Conservation (phyloP, 1,140 invertebrate genomes). For the Idris sp. region DNA sequence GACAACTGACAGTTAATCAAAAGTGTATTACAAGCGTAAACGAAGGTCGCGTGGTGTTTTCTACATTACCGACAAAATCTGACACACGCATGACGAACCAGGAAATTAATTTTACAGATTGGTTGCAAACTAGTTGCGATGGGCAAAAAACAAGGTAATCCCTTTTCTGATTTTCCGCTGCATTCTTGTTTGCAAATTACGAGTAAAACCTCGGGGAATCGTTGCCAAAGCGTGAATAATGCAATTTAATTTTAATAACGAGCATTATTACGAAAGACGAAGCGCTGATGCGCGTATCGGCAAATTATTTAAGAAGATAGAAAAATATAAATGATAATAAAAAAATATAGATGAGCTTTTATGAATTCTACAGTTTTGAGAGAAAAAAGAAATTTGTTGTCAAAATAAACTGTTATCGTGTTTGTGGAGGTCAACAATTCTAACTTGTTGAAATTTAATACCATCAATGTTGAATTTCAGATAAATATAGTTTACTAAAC, state of each 20-base stretch:
- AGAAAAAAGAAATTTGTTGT: no score
- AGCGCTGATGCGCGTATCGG: slow-evolving; percentile 28
- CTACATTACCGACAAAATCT: slow-evolving; percentile 70
- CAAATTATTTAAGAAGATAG: slow-evolving; percentile 31
- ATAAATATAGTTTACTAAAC: no score
- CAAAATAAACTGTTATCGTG: no score
- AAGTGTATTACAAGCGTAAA: slow-evolving; percentile 32
- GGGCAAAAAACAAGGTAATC: slow-evolving; percentile 61
- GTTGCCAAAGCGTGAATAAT: slow-evolving; percentile 72
- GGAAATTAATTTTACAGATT: slow-evolving; percentile 74
- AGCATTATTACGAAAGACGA: slow-evolving; percentile 40
- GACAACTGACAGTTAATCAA: slow-evolving; percentile 28
- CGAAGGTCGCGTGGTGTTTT: no score
- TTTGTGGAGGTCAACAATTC: no score
- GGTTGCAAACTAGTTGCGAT: slow-evolving; percentile 18
- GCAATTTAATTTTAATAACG: slow-evolving; percentile 75
- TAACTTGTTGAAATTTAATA: no score
- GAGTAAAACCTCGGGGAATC: slow-evolving; percentile 68
- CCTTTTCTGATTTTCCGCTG: slow-evolving; percentile 67
- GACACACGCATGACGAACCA: slow-evolving; percentile 72
- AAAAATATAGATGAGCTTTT: no score
- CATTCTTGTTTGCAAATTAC: slow-evolving; percentile 66
- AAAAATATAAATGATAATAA: no score
- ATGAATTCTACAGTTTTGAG: no score
- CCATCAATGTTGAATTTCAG: no score